Evolutionary conservation across 2,888 invertebrate species (phyloP), one percentile per base, ranked within the genome.

Genomic region (Lasioglossum malachurum): DNA sequence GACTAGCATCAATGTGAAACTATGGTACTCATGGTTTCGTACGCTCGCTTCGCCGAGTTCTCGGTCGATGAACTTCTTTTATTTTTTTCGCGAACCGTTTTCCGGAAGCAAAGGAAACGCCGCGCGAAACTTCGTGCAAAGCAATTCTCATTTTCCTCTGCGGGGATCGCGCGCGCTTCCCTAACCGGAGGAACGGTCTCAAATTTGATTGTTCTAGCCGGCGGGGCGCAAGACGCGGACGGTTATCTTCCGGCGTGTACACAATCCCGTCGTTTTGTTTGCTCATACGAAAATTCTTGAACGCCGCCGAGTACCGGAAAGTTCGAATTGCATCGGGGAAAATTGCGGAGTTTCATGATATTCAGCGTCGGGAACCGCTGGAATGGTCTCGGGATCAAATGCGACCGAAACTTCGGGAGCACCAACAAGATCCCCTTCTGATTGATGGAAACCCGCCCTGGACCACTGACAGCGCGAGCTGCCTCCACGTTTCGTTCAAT

Each of bases 241-340:
- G 72, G 73, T 78, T 86, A 86, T 82, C 41, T 80, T n/a, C n/a
- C 57, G 35, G 5, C 69, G 64, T 69, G 77, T 75, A 83, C 77
- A 69, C 73, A 76, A 31, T 27, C 72, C 2, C 76, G 72, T 72
- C 75, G 79, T 78, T 78, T 76, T 87, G 78, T 87, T 89, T 87
- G 67, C 72, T 67, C 57, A 41, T 75, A 80, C 75, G 80, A 82
- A 89, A 87, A 89, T 87, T 89, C 73, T 73, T 53, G 83, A 80
- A 82, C 46, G 53, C 71, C 69, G 31, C 49, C 64, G 64, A 79
- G 81, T 41, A 41, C 49, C 49, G 35, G 67, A 83, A 88, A 88
- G 89, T 87, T 89, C 84, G 78, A 82, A 88, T 87, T 89, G 83
- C 83, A 67, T 75, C 69, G 88, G 69, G 82, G 74, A 83, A 88